Evolutionary conservation across 2,113 vertebrate species (phyloP).

Genomic region (Mustela nigripes): DNA sequence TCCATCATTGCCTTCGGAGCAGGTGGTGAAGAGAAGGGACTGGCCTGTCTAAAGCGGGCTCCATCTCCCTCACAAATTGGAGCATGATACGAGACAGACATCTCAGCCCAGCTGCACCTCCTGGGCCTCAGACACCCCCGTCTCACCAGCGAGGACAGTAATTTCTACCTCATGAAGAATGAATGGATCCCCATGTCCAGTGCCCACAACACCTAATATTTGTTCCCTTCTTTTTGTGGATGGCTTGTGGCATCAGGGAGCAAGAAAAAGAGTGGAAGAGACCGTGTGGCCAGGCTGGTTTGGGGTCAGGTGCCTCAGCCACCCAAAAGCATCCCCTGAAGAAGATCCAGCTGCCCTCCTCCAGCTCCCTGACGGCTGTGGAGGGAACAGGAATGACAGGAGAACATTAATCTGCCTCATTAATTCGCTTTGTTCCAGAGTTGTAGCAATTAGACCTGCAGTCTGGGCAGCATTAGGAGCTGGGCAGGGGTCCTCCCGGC

Average conservation of each 20-base stretch:
- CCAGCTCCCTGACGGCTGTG: neutral
- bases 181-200: neutral
- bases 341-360: neutral
- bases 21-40: neutral
- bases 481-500: neutral
- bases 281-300: neutral
- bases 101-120: neutral
- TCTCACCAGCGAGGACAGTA: neutral
- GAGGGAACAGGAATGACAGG: neutral
- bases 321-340: neutral
- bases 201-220: neutral
- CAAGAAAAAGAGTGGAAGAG: neutral
- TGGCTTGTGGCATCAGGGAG: neutral
- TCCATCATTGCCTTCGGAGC: neutral
- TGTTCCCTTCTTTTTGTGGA: neutral
- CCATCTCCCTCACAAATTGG: neutral
- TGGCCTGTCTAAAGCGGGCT: neutral
- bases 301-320: neutral
- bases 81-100: neutral
- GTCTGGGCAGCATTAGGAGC: conserved; percentile 42
- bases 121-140: neutral
- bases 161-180: neutral
- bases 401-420: conserved; percentile 55
- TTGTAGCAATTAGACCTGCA: conserved; percentile 68
- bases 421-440: conserved; percentile 65